Evolutionary conservation across 2,797 vertebrate species (phyloP).

Genomic region (Amazonetta brasiliensis): DNA sequence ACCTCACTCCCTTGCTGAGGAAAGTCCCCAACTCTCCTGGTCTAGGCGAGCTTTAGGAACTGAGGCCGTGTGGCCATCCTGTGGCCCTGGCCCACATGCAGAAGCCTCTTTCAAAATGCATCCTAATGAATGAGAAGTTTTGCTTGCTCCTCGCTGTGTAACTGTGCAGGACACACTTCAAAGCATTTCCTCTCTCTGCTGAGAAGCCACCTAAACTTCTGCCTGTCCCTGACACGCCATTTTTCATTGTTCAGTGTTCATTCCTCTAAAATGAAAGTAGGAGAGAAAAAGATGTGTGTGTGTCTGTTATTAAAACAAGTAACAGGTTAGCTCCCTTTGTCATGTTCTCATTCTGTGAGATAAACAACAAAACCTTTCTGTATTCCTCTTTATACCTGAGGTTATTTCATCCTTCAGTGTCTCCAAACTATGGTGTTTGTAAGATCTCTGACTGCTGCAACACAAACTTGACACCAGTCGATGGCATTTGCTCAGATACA

Average conservation of each 20-base stretch:
- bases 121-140: background rate
- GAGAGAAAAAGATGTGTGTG: background rate
- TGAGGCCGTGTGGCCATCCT: background rate
- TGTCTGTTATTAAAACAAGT: slow-evolving; percentile 1
- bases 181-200: background rate
- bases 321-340: background rate
- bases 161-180: background rate
- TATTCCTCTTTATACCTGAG: background rate
- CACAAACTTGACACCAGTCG: background rate
- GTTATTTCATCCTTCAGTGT: background rate
- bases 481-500: background rate
- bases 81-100: background rate
- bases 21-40: background rate
- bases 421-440: background rate
- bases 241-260: background rate
- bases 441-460: background rate
- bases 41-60: background rate
- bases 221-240: background rate
- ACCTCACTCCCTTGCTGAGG: background rate
- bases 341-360: background rate
- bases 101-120: background rate
- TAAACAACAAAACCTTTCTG: background rate
- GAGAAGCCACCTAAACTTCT: background rate
- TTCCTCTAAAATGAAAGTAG: background rate
- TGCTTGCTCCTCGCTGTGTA: background rate